Conservation (phyloP, 2,113 vertebrate species). For the Austrofundulus limnaeus region DNA sequence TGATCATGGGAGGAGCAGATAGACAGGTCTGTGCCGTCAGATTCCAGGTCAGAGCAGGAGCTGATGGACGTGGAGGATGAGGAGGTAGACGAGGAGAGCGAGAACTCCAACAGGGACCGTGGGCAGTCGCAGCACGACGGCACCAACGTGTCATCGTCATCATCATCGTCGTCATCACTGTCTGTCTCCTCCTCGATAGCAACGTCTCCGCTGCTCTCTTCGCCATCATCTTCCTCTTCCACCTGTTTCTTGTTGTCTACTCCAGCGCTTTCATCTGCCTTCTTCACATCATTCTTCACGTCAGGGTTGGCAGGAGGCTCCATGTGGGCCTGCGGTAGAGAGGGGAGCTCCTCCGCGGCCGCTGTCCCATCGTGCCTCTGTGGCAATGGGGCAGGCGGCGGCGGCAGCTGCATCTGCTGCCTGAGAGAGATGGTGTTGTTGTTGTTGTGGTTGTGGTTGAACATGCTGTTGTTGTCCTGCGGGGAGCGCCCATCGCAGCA, state of each 20-base stretch:
- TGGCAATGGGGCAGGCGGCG: slow-evolving; percentile 50
- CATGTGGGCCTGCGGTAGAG: slow-evolving; percentile 37
- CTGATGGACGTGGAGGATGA: slow-evolving; percentile 91
- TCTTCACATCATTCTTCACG: slow-evolving; percentile 41
- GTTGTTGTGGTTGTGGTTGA: slow-evolving; percentile 84
- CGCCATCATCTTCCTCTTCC: slow-evolving; percentile 65
- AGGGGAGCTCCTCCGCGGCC: slow-evolving; percentile 39
- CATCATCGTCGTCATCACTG: slow-evolving; percentile 71
- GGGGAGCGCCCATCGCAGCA: slow-evolving; percentile 85
- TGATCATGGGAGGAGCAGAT: slow-evolving; percentile 75
- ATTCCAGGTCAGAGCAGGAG: slow-evolving; percentile 93
- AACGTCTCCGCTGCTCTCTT: slow-evolving; percentile 63
- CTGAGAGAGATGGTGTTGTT: slow-evolving; percentile 78
- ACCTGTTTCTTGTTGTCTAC: slow-evolving; percentile 60
- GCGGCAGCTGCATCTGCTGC: slow-evolving; percentile 73
- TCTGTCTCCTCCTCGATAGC: slow-evolving; percentile 70
- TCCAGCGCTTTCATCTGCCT: slow-evolving; percentile 31
- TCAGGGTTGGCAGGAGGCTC: slow-evolving; percentile 37
- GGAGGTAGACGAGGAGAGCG: slow-evolving; percentile 79
- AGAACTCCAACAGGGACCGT: slow-evolving; percentile 80
- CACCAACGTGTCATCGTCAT: slow-evolving; percentile 83
- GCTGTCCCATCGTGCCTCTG: slow-evolving; percentile 58
- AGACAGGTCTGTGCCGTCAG: slow-evolving; percentile 85
- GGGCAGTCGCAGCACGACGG: slow-evolving; percentile 82
- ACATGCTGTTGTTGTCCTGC: slow-evolving; percentile 79